Conservation (phyloP, 1,140 invertebrate species). For the Drosophila busckii region DNA sequence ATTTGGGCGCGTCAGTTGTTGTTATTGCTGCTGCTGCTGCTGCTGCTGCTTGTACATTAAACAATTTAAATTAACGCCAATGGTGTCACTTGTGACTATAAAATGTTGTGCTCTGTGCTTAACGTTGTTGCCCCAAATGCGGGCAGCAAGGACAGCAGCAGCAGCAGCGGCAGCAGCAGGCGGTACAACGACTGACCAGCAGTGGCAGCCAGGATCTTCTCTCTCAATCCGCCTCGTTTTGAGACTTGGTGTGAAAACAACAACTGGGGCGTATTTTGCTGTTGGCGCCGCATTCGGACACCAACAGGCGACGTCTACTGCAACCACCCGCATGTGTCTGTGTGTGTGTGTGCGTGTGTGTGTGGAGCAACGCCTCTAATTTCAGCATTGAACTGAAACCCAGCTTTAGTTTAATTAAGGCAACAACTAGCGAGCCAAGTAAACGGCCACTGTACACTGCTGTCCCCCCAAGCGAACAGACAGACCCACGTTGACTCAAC, state of each 20-base stretch:
- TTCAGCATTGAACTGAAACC: slow-evolving; percentile 71
- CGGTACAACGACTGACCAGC: slow-evolving; percentile 27
- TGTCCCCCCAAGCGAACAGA: slow-evolving; percentile 21
- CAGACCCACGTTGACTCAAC: slow-evolving; percentile 64
- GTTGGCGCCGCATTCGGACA: slow-evolving; percentile 72
- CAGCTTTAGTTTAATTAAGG: slow-evolving; percentile 76
- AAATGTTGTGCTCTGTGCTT: slow-evolving; percentile 75
- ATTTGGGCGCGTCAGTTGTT: slow-evolving; percentile 53
- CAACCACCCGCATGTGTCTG: slow-evolving; percentile 36
- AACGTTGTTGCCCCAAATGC: slow-evolving; percentile 59
- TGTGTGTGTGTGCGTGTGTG: too few relatives aligned
- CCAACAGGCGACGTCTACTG: slow-evolving; percentile 68
- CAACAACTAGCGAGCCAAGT: slow-evolving; percentile 69
- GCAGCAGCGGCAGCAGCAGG: not conserved
- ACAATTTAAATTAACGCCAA: slow-evolving; percentile 78
- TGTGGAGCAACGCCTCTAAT: slow-evolving; percentile 71
- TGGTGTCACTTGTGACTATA: slow-evolving; percentile 77
- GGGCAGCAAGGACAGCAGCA: slow-evolving; percentile 29
- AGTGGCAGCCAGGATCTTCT: slow-evolving; percentile 1
- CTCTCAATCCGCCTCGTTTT: slow-evolving; percentile 33
- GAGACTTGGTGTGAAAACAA: slow-evolving; percentile 71
- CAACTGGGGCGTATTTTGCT: slow-evolving; percentile 75
- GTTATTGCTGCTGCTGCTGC: slow-evolving; percentile 16
- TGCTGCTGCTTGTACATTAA: slow-evolving; percentile 59
- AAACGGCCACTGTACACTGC: slow-evolving; percentile 51